Evolutionary conservation across 2,113 vertebrate genomes (phyloP).

Genomic region (Pontoporia blainvillei): DNA sequence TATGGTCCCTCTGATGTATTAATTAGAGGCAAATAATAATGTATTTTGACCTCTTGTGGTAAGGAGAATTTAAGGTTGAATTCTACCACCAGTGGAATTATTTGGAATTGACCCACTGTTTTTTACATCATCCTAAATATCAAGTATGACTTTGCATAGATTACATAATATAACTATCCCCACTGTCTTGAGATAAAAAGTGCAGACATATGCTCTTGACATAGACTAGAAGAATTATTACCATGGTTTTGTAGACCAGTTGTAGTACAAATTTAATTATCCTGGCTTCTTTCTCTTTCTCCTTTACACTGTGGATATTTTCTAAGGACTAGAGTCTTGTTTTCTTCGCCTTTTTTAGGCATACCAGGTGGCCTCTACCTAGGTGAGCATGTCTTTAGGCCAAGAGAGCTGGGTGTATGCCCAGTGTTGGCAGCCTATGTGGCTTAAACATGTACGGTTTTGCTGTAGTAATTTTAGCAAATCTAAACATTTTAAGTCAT

Average conservation of each 20-base stretch:
- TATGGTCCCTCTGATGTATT: neutral
- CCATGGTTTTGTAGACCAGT: neutral
- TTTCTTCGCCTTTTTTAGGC: neutral
- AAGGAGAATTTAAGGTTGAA: constrained; percentile 2
- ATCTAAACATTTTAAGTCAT: constrained; percentile 2
- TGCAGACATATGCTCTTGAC: neutral
- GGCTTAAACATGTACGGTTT: neutral
- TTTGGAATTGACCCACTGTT: neutral
- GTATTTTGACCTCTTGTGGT: neutral
- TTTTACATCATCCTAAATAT: neutral
- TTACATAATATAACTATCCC: neutral
- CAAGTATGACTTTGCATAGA: neutral
- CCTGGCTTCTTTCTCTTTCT: neutral
- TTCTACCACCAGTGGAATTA: neutral
- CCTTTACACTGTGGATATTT: neutral
- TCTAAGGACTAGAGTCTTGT: neutral
- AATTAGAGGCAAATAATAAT: neutral
- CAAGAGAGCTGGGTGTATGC: neutral
- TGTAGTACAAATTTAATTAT: neutral
- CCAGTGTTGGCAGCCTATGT: neutral
- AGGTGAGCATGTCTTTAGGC: neutral
- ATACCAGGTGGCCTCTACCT: neutral
- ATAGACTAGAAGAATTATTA: neutral
- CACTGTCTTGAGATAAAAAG: neutral
- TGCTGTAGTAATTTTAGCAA: constrained; percentile 3